Conservation (phyloP, 2,113 vertebrate genomes). For the Fulmarus glacialis region DNA sequence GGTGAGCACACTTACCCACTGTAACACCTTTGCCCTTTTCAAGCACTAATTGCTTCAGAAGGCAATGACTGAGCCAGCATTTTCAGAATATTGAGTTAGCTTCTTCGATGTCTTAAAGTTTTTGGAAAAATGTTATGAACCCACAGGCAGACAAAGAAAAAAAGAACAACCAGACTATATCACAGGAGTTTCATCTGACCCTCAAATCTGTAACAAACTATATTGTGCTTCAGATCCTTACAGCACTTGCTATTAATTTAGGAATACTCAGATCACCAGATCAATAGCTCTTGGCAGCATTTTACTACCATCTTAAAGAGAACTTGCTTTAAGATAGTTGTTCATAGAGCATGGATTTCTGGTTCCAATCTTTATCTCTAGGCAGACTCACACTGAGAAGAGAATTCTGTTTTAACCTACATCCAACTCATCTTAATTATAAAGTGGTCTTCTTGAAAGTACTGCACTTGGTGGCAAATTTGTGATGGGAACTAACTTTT, state of each 20-base stretch:
- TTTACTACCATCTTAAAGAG: neutral
- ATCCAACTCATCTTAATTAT: neutral
- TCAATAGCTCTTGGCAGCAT: neutral
- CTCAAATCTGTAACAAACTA: neutral
- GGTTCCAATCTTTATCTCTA: neutral
- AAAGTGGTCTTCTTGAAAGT: neutral
- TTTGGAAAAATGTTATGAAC: neutral
- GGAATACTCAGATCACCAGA: neutral
- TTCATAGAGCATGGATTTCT: neutral
- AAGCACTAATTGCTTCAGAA: neutral
- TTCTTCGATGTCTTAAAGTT: neutral
- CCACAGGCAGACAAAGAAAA: neutral
- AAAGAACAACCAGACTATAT: neutral
- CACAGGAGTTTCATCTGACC: neutral
- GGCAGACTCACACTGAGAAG: neutral
- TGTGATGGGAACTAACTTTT: neutral
- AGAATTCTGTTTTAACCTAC: neutral
- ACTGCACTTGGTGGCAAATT: neutral
- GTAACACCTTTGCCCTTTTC: neutral
- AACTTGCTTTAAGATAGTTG: neutral
- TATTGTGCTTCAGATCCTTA: neutral
- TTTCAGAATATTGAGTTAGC: neutral
- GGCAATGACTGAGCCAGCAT: neutral
- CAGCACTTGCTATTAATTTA: neutral
- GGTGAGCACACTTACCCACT: neutral